Evolutionary conservation across 2,888 invertebrate genomes (phyloP), one percentile per base, ranked within the genome.

Genomic region (Taphrorychus bicolor): DNA sequence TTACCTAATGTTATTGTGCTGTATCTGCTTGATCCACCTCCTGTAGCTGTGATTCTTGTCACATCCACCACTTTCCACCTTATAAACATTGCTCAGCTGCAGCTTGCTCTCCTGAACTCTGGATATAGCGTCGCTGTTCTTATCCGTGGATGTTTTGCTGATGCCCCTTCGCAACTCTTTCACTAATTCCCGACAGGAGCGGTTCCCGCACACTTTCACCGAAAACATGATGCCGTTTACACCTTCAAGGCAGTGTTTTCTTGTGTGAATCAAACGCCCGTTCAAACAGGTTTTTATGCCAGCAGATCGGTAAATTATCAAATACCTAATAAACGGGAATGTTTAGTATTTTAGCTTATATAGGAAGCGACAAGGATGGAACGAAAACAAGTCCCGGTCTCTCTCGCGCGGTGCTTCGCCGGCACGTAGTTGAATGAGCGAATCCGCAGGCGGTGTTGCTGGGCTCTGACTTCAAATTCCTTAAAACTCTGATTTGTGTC

Each of bases 121-220:
- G 0, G 85, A 84, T 82, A 87, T 85, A 18, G 85, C 85, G 76
- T 87, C 87, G 58, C 87, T 87, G 77, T 87, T 87, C 11, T 87
- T 85, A 52, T 85, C 85, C 76, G 86, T 86, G 16, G 86, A 85
- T 0, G 87, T 87, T 80, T 87, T 88, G 80, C 87, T 87, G 72
- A 88, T 88, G 69, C 84, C 73, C 49, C 82, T 73, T 22, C 60
- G 71, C n/a, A 76, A 54, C 45, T 77, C 75, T 48, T 73, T 76
- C 21, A 76, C 42, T 5, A 79, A 48, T 71, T 81, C 80, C 61
- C 79, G 76, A 69, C 76, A 76, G 32, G 77, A 73, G 14, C 76
- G 75, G 62, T 76, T 76, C 22, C 66, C 58, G 18, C 57, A 56
- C 22, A 68, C 17, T 54, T 70, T 70, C 68, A 65, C 58, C 14